Percentiles rank a stretch among this genome's conserved stretches.
Conservation (phyloP, 2,888 invertebrate genomes). For the Caradrina clavipalpis region DNA sequence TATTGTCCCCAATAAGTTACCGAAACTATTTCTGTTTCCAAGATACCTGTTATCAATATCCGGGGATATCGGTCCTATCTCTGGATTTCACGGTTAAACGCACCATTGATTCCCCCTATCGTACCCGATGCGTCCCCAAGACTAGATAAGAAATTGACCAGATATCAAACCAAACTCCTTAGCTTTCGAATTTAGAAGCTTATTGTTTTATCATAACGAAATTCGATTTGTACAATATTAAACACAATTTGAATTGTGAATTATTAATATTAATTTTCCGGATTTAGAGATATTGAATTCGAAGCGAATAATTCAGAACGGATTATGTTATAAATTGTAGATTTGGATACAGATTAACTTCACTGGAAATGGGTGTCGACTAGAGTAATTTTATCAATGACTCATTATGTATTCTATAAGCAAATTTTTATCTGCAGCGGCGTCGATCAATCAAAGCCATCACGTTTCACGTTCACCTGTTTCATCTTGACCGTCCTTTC, state of each 20-base stretch:
- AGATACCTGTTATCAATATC: constrained; percentile 88
- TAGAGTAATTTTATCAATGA: constrained; percentile 41
- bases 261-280: constrained; percentile 35
- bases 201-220: constrained; percentile 67
- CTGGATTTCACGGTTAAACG: constrained; percentile 89
- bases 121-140: constrained; percentile 79
- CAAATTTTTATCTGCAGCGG: constrained; percentile 44
- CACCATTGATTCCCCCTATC: constrained; percentile 84
- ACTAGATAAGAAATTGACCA: constrained; percentile 87
- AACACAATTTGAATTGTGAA: constrained; percentile 31
- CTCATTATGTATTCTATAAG: constrained; percentile 26
- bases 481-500: constrained; percentile 46
- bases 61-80: constrained; percentile 85
- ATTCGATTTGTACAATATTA: constrained; percentile 38
- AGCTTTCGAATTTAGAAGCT: constrained; percentile 68
- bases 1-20: constrained; percentile 80
- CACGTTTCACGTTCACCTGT: constrained; percentile 42
- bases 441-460: constrained; percentile 57
- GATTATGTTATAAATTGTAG: constrained; percentile 52
- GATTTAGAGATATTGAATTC: constrained; percentile 34
- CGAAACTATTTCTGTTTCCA: constrained; percentile 81
- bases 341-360: constrained; percentile 31
- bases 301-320: constrained; percentile 35
- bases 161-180: constrained; percentile 80
- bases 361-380: constrained; percentile 27